Evolutionary conservation across 2,888 invertebrate genomes (phyloP).

Genomic region (Melanostoma mellinum): DNA sequence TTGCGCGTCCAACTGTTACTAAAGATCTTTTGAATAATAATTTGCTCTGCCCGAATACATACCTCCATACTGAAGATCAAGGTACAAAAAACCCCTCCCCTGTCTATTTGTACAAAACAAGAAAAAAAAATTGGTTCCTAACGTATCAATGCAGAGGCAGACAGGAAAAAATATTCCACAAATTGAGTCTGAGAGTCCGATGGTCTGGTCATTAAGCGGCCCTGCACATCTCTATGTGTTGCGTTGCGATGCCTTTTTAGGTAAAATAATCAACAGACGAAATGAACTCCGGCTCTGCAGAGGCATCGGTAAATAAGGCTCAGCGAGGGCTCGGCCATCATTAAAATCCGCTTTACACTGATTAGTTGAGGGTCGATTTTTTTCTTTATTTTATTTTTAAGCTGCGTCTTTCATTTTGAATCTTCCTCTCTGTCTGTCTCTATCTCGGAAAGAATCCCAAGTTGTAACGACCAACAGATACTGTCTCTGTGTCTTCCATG

Average conservation of each 20-base stretch:
- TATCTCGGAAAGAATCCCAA: not conserved
- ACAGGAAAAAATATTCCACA: slow-evolving; percentile 42
- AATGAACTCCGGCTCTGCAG: slow-evolving; percentile 36
- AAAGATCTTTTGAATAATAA: slow-evolving; percentile 72
- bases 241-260: slow-evolving; percentile 42
- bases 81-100: slow-evolving; percentile 38
- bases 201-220: slow-evolving; percentile 51
- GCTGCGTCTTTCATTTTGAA: slow-evolving; percentile 57
- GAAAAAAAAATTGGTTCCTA: slow-evolving; percentile 60
- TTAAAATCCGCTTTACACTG: slow-evolving; percentile 72
- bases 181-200: slow-evolving; percentile 43
- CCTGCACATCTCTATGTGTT: slow-evolving; percentile 30
- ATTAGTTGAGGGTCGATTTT: slow-evolving; percentile 70
- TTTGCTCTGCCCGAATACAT: slow-evolving; percentile 56
- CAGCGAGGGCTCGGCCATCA: slow-evolving; percentile 72
- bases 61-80: slow-evolving; percentile 3
- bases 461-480: slow-evolving; percentile 18
- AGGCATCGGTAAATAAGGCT: slow-evolving; percentile 69
- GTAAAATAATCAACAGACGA: slow-evolving; percentile 52
- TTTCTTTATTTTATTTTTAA: slow-evolving; percentile 22
- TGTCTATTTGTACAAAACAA: slow-evolving; percentile 2
- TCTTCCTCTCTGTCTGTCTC: slow-evolving; percentile 10
- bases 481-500: slow-evolving; percentile 42
- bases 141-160: slow-evolving; percentile 46
- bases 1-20: slow-evolving; percentile 71